These are phyloP conservation scores for Apostichopus parvimensis DNA, from an alignment of 35 echinoderm and acorn worm species.

Conservation along the genomic window DNA sequence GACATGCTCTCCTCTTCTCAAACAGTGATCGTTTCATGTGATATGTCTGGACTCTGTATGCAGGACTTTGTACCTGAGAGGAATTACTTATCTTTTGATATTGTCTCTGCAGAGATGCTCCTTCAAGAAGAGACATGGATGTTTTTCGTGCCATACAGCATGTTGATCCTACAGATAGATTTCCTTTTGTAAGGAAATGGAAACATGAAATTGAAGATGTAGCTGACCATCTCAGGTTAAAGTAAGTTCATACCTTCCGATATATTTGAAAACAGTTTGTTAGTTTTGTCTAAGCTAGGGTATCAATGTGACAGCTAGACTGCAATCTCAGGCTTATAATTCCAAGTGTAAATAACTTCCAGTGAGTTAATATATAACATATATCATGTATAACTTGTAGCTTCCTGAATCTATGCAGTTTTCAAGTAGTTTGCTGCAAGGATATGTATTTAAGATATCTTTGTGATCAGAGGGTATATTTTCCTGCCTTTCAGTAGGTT, in stretches of 20 bases:
- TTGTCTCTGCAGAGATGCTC: background rate
- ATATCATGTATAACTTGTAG: too few species aligned
- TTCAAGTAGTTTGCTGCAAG: too few species aligned
- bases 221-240: constrained; percentile 15
- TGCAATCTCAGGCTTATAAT: background rate
- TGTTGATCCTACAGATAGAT: background rate
- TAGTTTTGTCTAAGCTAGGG: background rate
- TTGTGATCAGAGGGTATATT: too few species aligned
- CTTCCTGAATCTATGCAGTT: too few species aligned
- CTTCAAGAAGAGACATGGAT: constrained; percentile 13
- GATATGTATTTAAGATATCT: too few species aligned
- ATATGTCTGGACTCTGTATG: too few species aligned
- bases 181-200: background rate
- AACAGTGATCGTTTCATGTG: too few species aligned
- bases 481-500: too few species aligned
- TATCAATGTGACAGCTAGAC: too few species aligned
- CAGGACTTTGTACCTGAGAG: too few species aligned
- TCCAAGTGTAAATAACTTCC: background rate
- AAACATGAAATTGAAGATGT: constrained; percentile 4
- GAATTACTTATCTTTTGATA: background rate
- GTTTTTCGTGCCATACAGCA: constrained; percentile 12
- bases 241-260: background rate
- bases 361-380: too few species aligned
- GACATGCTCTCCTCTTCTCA: too few species aligned
- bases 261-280: background rate